phyloP scores from a whole-genome alignment of 1,140 invertebrate genomes.

The Drosophila miranda region DNA sequence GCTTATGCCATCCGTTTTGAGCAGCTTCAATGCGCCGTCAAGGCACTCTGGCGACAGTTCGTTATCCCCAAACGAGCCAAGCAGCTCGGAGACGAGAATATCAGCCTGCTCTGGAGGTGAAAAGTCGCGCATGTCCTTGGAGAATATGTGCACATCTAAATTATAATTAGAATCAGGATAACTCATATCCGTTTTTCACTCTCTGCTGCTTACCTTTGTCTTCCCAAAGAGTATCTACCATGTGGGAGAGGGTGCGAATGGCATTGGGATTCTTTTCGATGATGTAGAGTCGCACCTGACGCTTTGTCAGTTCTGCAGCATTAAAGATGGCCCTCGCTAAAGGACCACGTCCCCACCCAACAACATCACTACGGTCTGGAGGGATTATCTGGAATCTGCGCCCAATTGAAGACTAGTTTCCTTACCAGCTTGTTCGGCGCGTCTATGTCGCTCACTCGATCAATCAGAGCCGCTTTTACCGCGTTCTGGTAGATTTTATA shows the following conservation, averaged over 20 bases:
- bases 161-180: background rate
- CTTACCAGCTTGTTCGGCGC: slow-evolving; percentile 67
- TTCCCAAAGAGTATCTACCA: slow-evolving; percentile 93
- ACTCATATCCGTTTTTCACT: background rate
- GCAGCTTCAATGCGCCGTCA: slow-evolving; percentile 94
- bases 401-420: background rate
- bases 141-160: slow-evolving; percentile 87
- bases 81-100: slow-evolving; percentile 97
- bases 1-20: slow-evolving; percentile 95
- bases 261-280: slow-evolving; percentile 99
- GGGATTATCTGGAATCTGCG: background rate
- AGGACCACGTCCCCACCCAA: slow-evolving; percentile 97
- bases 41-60: slow-evolving; percentile 99
- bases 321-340: slow-evolving; percentile 92
- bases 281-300: slow-evolving; percentile 91
- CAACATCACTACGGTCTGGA: slow-evolving; percentile 90
- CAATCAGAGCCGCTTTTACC: slow-evolving; percentile 88
- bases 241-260: slow-evolving; percentile 92
- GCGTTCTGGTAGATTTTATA: slow-evolving; percentile 96
- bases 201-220: slow-evolving; percentile 83
- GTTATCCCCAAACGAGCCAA: slow-evolving; percentile 99
- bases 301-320: slow-evolving; percentile 85
- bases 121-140: slow-evolving; percentile 96
- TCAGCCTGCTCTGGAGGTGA: slow-evolving; percentile 93
- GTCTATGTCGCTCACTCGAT: slow-evolving; percentile 80